These are phyloP conservation scores for Tauraco erythrolophus DNA, from an alignment of 2,113 vertebrate genomes.

Conservation along the genomic window DNA sequence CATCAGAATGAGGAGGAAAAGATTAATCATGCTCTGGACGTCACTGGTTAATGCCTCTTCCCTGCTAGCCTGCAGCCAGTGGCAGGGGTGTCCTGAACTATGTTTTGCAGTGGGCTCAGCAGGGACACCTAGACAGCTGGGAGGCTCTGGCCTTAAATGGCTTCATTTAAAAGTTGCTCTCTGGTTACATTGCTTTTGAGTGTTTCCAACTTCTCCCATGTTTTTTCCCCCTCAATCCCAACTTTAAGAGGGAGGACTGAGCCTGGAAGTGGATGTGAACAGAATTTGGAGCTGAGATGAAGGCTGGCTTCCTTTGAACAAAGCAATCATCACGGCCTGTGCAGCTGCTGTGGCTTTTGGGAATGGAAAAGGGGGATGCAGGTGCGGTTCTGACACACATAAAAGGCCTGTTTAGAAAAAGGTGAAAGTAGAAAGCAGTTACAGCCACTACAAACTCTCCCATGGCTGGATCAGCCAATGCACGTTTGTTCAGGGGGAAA, in stretches of 20 bases:
- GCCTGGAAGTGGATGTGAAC: background rate
- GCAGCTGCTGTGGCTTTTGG: background rate
- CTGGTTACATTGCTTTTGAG: background rate
- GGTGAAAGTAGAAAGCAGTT: background rate
- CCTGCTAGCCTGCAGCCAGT: slow-evolving; percentile 1
- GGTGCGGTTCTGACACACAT: background rate
- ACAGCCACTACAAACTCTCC: background rate
- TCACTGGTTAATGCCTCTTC: slow-evolving; percentile 48
- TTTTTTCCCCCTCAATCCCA: background rate
- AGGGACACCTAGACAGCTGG: slow-evolving; percentile 30
- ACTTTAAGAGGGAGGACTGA: background rate
- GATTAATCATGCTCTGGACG: slow-evolving; percentile 48
- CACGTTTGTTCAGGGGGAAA: background rate
- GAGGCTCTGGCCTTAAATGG: background rate
- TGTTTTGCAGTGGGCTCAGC: slow-evolving; percentile 23
- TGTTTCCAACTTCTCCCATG: background rate
- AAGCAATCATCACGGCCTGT: background rate
- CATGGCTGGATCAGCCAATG: fast-evolving
- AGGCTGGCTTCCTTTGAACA: background rate
- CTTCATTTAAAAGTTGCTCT: slow-evolving; percentile 32
- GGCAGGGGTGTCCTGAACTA: slow-evolving; percentile 42
- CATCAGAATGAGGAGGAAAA: slow-evolving; percentile 19
- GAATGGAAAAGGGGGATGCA: background rate
- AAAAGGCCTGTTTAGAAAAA: background rate
- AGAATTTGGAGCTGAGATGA: background rate